A percentile compares a stretch with the other conserved stretches of the same genome.
phyloP scores from a whole-genome alignment of 2,113 vertebrate genomes.

The Pleuronectes platessa region DNA sequence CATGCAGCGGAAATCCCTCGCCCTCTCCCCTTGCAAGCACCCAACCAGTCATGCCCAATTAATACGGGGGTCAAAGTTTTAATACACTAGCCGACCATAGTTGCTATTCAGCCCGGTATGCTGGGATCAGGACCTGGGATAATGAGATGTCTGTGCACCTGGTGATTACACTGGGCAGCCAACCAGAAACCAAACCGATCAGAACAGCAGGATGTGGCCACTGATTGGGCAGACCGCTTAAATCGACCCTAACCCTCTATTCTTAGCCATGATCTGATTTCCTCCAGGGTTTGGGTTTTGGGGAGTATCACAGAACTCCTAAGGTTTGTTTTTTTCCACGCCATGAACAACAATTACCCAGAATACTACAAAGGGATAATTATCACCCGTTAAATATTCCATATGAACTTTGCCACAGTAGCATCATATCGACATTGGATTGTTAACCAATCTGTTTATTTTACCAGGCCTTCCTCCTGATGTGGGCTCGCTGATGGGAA shows the following conservation, averaged over 20 bases:
- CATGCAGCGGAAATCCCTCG: slow-evolving; percentile 31
- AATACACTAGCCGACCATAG: slow-evolving; percentile 57
- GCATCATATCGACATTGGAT: no score
- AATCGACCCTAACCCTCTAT: slow-evolving; percentile 67
- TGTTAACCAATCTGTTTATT: no score
- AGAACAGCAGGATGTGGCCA: slow-evolving; percentile 59
- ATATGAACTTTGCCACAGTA: no score
- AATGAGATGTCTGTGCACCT: slow-evolving; percentile 80
- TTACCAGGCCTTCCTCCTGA: no score
- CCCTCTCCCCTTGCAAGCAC: slow-evolving; percentile 26
- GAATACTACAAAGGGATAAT: no score
- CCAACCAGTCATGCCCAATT: slow-evolving; percentile 68
- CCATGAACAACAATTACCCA: no score
- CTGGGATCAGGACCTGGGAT: slow-evolving; percentile 73
- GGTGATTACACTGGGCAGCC: slow-evolving; percentile 79
- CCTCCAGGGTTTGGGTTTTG: slow-evolving; percentile 33
- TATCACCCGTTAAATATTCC: no score
- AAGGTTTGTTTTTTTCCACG: neutral
- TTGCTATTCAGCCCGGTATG: slow-evolving; percentile 65
- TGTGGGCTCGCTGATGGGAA: no score
- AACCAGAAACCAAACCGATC: slow-evolving; percentile 75
- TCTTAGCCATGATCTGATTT: slow-evolving; percentile 52
- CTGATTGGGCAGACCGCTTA: slow-evolving; percentile 39
- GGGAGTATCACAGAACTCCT: slow-evolving; percentile 21
- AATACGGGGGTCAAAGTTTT: slow-evolving; percentile 74